Conservation (phyloP, 2,797 vertebrate genomes). For the Tinamus major region DNA sequence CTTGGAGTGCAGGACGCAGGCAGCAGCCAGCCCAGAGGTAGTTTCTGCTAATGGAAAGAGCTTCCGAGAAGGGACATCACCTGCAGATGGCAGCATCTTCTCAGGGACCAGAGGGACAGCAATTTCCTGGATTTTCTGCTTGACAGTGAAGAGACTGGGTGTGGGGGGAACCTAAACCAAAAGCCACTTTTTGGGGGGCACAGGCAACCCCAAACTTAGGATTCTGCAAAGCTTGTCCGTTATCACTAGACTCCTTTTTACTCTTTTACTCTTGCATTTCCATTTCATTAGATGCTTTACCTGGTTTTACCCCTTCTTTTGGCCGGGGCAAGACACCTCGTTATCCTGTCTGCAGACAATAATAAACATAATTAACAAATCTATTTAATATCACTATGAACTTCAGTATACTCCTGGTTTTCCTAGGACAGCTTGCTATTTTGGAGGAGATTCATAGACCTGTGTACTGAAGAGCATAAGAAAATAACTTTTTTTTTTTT, state of each 20-base stretch:
- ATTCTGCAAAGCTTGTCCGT: not conserved
- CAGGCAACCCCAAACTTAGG: accelerated
- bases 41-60: accelerated
- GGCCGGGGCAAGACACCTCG: no score
- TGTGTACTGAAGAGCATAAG: accelerated
- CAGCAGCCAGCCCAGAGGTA: not conserved
- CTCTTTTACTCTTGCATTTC: not conserved
- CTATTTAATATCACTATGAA: not conserved
- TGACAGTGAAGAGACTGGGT: accelerated
- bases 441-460: not conserved
- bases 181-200: not conserved
- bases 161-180: not conserved
- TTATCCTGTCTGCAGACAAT: not conserved
- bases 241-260: not conserved
- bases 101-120: not conserved
- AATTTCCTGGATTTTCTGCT: not conserved
- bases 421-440: not conserved
- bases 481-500: accelerated
- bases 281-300: not conserved
- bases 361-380: not conserved
- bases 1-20: accelerated
- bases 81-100: conserved; percentile 53
- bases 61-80: not conserved
- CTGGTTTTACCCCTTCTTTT: not conserved
- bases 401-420: not conserved